phyloP scores from a whole-genome alignment of 1,140 invertebrate species.

The Berghia stephanieae region DNA sequence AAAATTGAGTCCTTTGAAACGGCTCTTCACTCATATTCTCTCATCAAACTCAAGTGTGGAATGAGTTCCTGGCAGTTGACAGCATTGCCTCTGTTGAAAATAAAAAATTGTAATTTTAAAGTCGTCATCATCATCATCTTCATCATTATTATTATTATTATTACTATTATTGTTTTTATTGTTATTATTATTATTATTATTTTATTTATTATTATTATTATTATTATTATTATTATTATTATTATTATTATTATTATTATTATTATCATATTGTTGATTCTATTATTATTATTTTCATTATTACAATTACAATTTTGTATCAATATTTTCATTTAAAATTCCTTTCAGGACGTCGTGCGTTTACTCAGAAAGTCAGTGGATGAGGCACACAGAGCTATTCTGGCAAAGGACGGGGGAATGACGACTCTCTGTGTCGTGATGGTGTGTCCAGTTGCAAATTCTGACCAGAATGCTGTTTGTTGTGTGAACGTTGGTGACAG shows the following conservation, averaged over 20 bases:
- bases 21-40: too few species aligned
- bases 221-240: not conserved
- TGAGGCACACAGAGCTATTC: slow-evolving; percentile 86
- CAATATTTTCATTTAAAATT: too few species aligned
- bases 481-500: slow-evolving; percentile 92
- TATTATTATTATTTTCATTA: slow-evolving; percentile 40
- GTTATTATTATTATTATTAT: not conserved
- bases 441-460: slow-evolving; percentile 74
- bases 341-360: slow-evolving; percentile 82
- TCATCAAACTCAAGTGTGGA: too few species aligned
- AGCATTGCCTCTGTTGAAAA: too few species aligned
- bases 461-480: slow-evolving; percentile 81
- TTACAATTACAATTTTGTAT: too few species aligned
- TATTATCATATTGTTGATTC: not conserved
- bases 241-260: not conserved
- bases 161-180: too few species aligned
- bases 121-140: too few species aligned
- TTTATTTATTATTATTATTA: slow-evolving; percentile 1
- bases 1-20: too few species aligned
- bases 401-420: slow-evolving; percentile 85
- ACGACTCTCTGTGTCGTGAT: slow-evolving; percentile 87
- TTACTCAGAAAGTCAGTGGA: slow-evolving; percentile 84
- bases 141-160: too few species aligned
- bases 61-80: too few species aligned
- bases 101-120: too few species aligned